Evolutionary conservation across 1,140 invertebrate species (phyloP).

Genomic region (Anastrepha ludens): DNA sequence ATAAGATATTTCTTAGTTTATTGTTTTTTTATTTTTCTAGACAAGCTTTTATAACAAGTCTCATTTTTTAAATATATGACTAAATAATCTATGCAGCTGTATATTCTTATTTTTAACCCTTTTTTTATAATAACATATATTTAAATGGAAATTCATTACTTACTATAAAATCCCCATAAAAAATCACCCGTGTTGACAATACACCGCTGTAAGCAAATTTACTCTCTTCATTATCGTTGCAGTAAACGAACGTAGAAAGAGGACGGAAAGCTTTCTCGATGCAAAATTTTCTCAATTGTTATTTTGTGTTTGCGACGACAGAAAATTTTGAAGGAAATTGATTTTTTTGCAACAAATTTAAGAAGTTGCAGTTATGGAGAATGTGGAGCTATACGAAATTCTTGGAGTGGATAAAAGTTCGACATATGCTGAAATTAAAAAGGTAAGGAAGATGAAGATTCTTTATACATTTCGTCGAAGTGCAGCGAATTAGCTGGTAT

Average conservation of each 20-base stretch:
- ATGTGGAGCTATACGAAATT: conserved; percentile 89
- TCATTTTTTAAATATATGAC: no score
- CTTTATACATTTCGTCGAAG: neutral
- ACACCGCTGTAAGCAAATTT: neutral
- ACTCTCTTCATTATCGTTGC: neutral
- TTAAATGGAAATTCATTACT: no score
- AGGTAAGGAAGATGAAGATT: conserved; percentile 78
- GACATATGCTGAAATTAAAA: conserved; percentile 89
- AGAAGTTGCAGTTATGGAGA: conserved; percentile 75
- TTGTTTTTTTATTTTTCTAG: no score
- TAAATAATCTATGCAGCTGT: no score
- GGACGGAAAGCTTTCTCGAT: conserved; percentile 36
- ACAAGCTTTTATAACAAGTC: no score
- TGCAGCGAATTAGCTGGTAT: neutral
- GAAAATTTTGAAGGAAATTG: conserved; percentile 41
- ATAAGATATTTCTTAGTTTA: no score
- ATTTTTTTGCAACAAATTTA: conserved; percentile 24
- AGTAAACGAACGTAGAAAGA: conserved; percentile 11
- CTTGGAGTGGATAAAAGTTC: conserved; percentile 86
- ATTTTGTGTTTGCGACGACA: conserved; percentile 32
- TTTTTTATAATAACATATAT: no score
- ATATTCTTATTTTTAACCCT: no score
- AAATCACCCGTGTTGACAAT: neutral
- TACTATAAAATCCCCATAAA: neutral
- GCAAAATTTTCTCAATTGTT: conserved; percentile 42